Evolutionary conservation across 2,113 vertebrate genomes (phyloP).

Genomic region (Sialia sialis): DNA sequence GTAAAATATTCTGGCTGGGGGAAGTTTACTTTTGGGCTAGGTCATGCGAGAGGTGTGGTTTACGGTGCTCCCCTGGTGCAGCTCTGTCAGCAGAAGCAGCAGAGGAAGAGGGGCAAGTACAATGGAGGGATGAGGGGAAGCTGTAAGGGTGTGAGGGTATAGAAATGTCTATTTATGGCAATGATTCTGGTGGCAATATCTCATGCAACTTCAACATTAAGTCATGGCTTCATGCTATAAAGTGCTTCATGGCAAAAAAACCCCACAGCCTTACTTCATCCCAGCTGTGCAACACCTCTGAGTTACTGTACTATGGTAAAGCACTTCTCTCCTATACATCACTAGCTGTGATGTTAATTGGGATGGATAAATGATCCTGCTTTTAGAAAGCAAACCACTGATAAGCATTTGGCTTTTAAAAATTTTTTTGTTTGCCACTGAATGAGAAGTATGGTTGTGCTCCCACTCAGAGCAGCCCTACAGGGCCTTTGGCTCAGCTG

Average conservation of each 20-base stretch:
- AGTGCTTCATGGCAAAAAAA: background rate
- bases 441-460: background rate
- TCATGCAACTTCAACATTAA: background rate
- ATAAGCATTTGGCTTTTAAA: background rate
- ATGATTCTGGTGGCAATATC: background rate
- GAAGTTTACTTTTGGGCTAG: background rate
- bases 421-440: background rate
- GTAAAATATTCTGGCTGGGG: background rate
- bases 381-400: background rate
- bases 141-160: background rate
- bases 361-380: background rate
- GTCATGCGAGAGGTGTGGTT: accelerated
- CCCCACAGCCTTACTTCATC: background rate
- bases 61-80: background rate
- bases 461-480: background rate
- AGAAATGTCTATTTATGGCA: background rate
- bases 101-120: background rate
- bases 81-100: background rate
- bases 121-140: background rate
- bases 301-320: background rate
- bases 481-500: background rate
- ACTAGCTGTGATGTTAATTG: background rate
- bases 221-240: background rate
- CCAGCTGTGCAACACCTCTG: background rate
- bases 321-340: background rate